A percentile compares a stretch with the other conserved stretches of the same genome.
These are phyloP conservation scores for Nephrocerus scutellatus DNA, from an alignment of 2,888 invertebrate genomes.

Conservation along the genomic window DNA sequence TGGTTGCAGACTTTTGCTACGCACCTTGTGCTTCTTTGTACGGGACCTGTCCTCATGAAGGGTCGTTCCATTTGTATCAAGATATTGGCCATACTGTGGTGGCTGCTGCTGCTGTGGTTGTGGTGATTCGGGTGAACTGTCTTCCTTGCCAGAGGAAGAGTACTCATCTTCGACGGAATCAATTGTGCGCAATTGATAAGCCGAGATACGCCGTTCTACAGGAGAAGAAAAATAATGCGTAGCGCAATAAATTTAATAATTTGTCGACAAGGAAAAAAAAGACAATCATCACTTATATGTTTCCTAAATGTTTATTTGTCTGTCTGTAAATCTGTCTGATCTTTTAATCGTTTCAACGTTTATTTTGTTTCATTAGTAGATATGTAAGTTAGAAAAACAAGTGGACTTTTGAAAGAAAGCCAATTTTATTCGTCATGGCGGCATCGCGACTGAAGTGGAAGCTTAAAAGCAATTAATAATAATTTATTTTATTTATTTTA, in stretches of 20 bases:
- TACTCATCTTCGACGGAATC: slow-evolving; percentile 45
- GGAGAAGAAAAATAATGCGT: too few relatives aligned
- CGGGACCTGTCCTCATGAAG: slow-evolving; percentile 40
- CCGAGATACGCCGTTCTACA: slow-evolving; percentile 45
- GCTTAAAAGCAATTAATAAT: too few relatives aligned
- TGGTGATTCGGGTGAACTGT: slow-evolving; percentile 42
- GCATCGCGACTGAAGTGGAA: too few relatives aligned
- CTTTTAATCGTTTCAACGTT: neutral
- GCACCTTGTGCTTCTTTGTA: slow-evolving; percentile 38
- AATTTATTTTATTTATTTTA: too few relatives aligned
- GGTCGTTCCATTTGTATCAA: slow-evolving; percentile 34
- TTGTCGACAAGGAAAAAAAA: neutral
- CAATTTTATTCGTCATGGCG: too few relatives aligned
- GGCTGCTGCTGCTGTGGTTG: slow-evolving; percentile 26
- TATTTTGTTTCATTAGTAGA: neutral
- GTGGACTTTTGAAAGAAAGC: neutral
- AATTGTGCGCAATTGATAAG: slow-evolving; percentile 41
- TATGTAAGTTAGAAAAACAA: neutral
- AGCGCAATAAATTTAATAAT: too few relatives aligned
- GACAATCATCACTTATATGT: neutral
- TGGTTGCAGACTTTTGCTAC: slow-evolving; percentile 46
- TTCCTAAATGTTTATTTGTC: neutral
- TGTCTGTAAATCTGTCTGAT: neutral
- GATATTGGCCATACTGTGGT: slow-evolving; percentile 34
- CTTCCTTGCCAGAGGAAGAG: slow-evolving; percentile 44